Evolutionary conservation across 2,888 invertebrate genomes (phyloP).

Genomic region (Parthenolecanium corni): DNA sequence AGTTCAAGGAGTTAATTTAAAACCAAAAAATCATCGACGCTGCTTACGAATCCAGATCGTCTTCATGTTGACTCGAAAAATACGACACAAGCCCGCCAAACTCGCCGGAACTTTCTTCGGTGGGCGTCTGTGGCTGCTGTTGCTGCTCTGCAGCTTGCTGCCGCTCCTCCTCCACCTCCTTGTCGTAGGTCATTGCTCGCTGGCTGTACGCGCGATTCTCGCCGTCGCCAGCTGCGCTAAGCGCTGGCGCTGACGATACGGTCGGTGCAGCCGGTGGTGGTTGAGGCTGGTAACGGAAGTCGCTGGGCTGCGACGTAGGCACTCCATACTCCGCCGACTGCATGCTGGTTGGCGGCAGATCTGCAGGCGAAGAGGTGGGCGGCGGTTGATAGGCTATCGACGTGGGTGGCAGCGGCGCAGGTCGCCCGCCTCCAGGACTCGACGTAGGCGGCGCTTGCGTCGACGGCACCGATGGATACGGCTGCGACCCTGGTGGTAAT

Average conservation of each 20-base stretch:
- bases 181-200: not conserved
- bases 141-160: not conserved
- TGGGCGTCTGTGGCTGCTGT: conserved; percentile 22
- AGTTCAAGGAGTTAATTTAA: not conserved
- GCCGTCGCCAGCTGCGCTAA: not conserved
- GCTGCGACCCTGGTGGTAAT: too few species aligned
- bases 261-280: not conserved
- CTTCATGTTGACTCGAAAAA: conserved; percentile 80
- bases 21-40: not conserved
- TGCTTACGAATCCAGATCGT: conserved; percentile 65
- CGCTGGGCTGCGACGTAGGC: not conserved
- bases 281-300: not conserved
- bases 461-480: too few species aligned
- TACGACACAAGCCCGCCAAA: conserved; percentile 85
- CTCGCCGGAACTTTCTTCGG: conserved; percentile 54
- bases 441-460: too few species aligned
- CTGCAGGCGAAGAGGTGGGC: too few species aligned
- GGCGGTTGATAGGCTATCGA: too few species aligned
- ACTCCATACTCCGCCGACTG: not conserved
- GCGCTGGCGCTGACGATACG: not conserved
- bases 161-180: not conserved
- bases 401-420: too few species aligned
- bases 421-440: too few species aligned
- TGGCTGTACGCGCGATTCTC: not conserved
- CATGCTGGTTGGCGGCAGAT: too few species aligned